Evolutionary conservation across 2,888 invertebrate species (phyloP).

Genomic region (Limnephilus rhombicus): DNA sequence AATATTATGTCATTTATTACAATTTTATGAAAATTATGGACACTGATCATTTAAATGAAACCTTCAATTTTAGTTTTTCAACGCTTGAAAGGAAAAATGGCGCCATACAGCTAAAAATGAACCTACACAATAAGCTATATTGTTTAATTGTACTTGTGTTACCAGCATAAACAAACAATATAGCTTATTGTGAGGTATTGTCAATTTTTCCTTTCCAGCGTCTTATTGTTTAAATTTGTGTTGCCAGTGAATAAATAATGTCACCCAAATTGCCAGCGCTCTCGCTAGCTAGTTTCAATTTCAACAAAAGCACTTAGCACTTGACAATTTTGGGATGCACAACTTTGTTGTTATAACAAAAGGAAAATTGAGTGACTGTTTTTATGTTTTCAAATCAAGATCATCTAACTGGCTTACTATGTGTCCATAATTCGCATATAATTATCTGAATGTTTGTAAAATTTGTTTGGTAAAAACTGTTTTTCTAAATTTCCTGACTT

Average conservation of each 20-base stretch:
- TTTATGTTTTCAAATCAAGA: neutral
- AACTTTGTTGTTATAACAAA: neutral
- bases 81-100: too few species aligned
- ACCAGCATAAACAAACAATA: too few species aligned
- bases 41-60: neutral
- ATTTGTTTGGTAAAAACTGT: neutral
- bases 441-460: neutral
- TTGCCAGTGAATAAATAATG: neutral
- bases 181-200: too few species aligned
- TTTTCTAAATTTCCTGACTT: neutral
- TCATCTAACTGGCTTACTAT: neutral
- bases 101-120: too few species aligned
- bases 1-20: neutral
- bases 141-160: too few species aligned
- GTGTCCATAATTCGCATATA: neutral
- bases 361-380: neutral
- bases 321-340: neutral
- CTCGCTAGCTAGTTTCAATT: neutral
- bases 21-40: neutral
- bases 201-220: too few species aligned
- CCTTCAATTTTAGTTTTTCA: neutral
- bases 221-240: too few species aligned
- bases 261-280: neutral
- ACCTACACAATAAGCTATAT: too few species aligned
- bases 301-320: neutral